Evolutionary conservation across 2,888 invertebrate species (phyloP), one percentile per base, ranked within the genome.

Genomic region (Xestobium rufovillosum): DNA sequence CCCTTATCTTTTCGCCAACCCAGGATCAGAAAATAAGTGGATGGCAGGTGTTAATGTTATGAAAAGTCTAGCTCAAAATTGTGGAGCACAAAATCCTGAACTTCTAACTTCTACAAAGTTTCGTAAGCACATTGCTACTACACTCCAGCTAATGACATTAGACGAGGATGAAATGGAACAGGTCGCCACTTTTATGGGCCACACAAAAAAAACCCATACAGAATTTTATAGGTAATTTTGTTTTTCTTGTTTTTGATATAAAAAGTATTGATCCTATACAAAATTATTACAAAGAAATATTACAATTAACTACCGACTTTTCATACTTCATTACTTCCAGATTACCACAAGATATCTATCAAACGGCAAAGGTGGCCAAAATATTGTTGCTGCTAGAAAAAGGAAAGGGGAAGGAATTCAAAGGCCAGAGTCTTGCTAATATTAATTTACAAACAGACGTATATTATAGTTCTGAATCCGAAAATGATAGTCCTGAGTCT

Each of bases 1-100:
- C 31, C 31, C 36, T 30, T 49, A 48, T 33, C 13, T 48, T 13
- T 49, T 49, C 37, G 48, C 46, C 19, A 46, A 49, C 39, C 45
- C 48, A 2, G 35, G 29, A 8, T 47, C 43, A 4, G 26, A 41
- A 41, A 39, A 48, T 29, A 36, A 34, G 36, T 51, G 50, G 50
- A 47, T 47, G 37, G 29, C 31, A 19, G 50, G 49, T 14, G 16
- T 29, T 4, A 43, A 39, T 12, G n/a, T 28, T 15, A 27, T 27
- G n/a, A 6, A 10, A 27, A 10, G 10, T 6, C 28, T 27, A 6
- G 34, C 39, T 12, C 6, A 26, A 12, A 31, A 39, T 9, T 35
- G 39, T 31, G 31, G 35, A 4, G 19, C 28, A 31, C 16, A 39
- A 31, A 19, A 40, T 26, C 39, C 42, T 26, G 9, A 11, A 40